Conservation (phyloP, 2,113 vertebrate species). For the Podarcis raffonei region DNA sequence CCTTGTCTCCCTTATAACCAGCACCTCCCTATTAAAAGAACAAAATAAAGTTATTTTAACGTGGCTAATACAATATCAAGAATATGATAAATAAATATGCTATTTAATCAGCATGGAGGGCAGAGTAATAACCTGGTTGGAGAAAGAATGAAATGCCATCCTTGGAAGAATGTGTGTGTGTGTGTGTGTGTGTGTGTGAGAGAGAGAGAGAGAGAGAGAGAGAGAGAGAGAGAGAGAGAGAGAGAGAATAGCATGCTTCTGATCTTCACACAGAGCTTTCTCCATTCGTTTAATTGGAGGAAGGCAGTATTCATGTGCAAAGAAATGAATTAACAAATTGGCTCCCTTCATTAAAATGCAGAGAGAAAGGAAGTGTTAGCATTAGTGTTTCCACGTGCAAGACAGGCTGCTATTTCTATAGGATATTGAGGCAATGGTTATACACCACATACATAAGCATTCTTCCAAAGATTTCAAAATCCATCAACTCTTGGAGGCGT, state of each 20-base stretch:
- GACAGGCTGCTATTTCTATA: neutral
- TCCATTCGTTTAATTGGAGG: neutral
- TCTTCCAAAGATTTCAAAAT: neutral
- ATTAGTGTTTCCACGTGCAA: neutral
- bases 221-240: no score
- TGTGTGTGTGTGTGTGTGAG: no score
- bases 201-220: neutral
- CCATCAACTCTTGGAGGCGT: neutral
- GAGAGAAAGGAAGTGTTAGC: neutral
- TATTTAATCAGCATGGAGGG: neutral
- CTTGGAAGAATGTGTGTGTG: neutral
- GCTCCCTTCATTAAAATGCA: neutral
- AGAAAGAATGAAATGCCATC: conserved; percentile 5
- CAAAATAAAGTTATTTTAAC: neutral
- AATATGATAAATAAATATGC: neutral
- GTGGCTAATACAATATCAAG: neutral
- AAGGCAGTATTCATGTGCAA: neutral
- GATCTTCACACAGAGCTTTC: neutral
- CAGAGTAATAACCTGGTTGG: neutral
- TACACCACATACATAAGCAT: neutral
- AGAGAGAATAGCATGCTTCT: neutral
- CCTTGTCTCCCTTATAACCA: conserved; percentile 88
- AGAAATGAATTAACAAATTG: neutral
- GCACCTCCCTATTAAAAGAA: conserved; percentile 76
- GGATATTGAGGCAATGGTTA: neutral